These are phyloP conservation scores for Lagocephalus sceleratus DNA, from an alignment of 2,797 vertebrate species.

Conservation along the genomic window DNA sequence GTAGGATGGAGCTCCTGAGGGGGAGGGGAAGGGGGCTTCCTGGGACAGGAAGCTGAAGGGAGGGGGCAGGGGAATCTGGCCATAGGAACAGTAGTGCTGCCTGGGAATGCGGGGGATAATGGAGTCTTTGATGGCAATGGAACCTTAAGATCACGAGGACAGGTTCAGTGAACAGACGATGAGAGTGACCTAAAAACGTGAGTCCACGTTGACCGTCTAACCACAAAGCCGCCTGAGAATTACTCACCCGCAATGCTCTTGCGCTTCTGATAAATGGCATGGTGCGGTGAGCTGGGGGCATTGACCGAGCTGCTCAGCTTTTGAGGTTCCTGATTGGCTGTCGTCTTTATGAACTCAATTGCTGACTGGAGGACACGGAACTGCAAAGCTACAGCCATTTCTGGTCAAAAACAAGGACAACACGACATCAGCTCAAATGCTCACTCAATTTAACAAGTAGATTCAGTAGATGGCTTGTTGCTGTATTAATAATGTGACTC, in stretches of 20 bases:
- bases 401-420: constrained; percentile 57
- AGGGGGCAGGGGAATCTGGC: constrained; percentile 74
- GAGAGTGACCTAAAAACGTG: constrained; percentile 10
- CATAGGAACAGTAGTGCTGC: constrained; percentile 79
- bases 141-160: constrained; percentile 77
- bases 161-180: constrained; percentile 42
- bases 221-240: background rate
- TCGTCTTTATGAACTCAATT: constrained; percentile 92
- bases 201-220: background rate
- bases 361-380: constrained; percentile 92
- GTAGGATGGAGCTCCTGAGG: constrained; percentile 66
- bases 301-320: constrained; percentile 71
- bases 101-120: constrained; percentile 78
- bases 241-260: constrained; percentile 89
- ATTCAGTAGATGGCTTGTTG: background rate
- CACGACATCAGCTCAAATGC: background rate
- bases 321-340: constrained; percentile 85
- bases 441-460: background rate
- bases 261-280: constrained; percentile 82
- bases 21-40: constrained; percentile 73
- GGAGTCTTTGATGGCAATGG: constrained; percentile 85
- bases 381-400: constrained; percentile 92
- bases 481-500: background rate
- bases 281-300: constrained; percentile 68
- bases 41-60: constrained; percentile 76